A percentile compares a stretch with the other conserved stretches of the same genome.
Evolutionary conservation across 2,888 invertebrate genomes (phyloP).

Genomic region (Spodoptera littoralis): DNA sequence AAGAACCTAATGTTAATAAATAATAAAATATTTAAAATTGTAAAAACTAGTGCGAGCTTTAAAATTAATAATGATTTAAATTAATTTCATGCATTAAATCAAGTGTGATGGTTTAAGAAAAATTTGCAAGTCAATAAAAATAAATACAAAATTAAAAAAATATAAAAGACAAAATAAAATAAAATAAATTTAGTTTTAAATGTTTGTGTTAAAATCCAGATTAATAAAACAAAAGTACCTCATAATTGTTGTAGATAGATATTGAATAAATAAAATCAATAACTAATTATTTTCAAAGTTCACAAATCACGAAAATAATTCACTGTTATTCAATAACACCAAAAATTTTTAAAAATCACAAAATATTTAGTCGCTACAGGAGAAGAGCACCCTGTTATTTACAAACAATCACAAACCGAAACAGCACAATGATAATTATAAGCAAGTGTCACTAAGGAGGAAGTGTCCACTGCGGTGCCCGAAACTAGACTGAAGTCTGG

Average conservation of each 20-base stretch:
- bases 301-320: constrained; percentile 27
- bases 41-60: constrained; percentile 7
- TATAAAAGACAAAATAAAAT: neutral
- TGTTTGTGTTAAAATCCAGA: too few species aligned
- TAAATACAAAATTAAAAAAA: constrained; percentile 4
- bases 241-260: too few species aligned
- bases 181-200: constrained; percentile 1
- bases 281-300: constrained; percentile 15
- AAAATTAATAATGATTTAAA: neutral
- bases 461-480: constrained; percentile 80
- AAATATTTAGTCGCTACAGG: constrained; percentile 40
- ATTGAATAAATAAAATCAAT: too few species aligned
- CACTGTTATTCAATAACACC: too few species aligned
- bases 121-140: constrained; percentile 6
- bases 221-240: constrained; percentile 24
- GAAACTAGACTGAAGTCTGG: constrained; percentile 86
- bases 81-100: constrained; percentile 3
- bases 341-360: constrained; percentile 13
- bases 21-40: neutral
- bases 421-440: constrained; percentile 38
- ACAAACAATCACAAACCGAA: constrained; percentile 72
- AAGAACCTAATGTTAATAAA: constrained; percentile 48
- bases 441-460: constrained; percentile 57
- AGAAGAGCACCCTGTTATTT: constrained; percentile 77
- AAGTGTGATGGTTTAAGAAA: neutral